Evolutionary conservation across 1,140 invertebrate species (phyloP).

Genomic region (Pygmarrhopalites habei): DNA sequence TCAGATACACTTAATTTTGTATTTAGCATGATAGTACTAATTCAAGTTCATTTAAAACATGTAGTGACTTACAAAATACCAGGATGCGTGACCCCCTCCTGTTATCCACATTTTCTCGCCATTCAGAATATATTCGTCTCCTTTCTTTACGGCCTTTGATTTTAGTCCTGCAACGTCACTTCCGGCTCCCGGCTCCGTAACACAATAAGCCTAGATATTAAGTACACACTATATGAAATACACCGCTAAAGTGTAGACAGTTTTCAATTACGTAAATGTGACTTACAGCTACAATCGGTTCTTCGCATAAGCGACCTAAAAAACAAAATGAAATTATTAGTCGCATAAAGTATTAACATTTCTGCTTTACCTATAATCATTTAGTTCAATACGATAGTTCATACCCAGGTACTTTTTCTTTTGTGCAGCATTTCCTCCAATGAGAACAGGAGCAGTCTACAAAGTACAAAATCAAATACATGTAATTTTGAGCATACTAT

Average conservation of each 20-base stretch:
- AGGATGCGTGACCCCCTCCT: conserved; percentile 41
- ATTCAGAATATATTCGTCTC: conserved; percentile 88
- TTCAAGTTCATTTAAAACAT: no score
- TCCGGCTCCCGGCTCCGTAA: conserved; percentile 86
- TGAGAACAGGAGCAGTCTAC: conserved; percentile 78
- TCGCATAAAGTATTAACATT: no score
- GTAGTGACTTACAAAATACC: no score
- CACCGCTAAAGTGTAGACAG: not conserved
- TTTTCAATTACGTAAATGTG: not conserved
- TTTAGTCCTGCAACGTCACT: conserved; percentile 86
- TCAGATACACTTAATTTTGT: no score
- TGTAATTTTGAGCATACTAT: not conserved
- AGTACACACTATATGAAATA: conserved; percentile 2
- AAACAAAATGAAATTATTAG: conserved; percentile 65
- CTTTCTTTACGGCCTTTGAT: conserved; percentile 88
- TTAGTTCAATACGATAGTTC: no score
- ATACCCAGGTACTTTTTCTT: conserved; percentile 92
- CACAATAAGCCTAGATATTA: conserved; percentile 74
- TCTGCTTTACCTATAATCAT: no score
- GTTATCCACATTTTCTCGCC: conserved; percentile 99
- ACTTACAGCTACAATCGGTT: conserved; percentile 44
- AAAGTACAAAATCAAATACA: conserved; percentile 43
- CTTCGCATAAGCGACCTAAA: conserved; percentile 81
- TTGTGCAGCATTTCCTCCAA: conserved; percentile 77
- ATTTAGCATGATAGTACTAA: no score